Evolutionary conservation across 2,797 vertebrate genomes (phyloP), one percentile per base, ranked within the genome.

Genomic region (Triplophysa bombifrons): DNA sequence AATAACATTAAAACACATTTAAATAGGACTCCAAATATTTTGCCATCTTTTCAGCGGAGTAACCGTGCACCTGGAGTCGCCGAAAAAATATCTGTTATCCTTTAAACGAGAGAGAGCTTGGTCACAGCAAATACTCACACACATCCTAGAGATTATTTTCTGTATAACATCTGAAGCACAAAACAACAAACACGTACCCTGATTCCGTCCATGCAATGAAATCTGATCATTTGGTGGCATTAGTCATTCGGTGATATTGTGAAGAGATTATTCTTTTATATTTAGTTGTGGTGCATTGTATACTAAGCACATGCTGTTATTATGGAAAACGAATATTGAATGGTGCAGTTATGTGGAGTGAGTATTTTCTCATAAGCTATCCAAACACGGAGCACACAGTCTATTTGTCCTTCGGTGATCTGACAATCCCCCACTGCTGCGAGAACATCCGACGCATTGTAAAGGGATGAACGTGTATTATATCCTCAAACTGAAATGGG

Each of bases 401-500:
- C 27, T 56, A 67, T 74, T 75, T 80, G 69, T 83, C 79, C 80
- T 83, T 80, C 69, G 25, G 66, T 69, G 69, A 58, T 61, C 72
- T 41, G 70, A 72, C 30, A 50, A 68, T 74, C 17, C 65, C 22
- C 64, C 63, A 56, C 64, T 60, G 66, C 41, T 20, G 50, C 38
- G 63, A 66, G 27, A 50, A 70, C 50, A 48, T 8, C 53, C 30
- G 25, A 58, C 48, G 53, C 58, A 44, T 60, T 56, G n/a, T 44
- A 55, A 27, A 27, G 3, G 34, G 41, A 30, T 19, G 30, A 38
- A 27, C 19, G 7, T n/a, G 30, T 19, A 73, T 61, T 63, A 53
- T 50, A 58, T 51, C 67, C 88, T 92, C 94, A 95, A 78, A 97
- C 88, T 4, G 87, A 92, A 73, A 98, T 30, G 0, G 95, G 95